phyloP scores from a whole-genome alignment of 92 coral and sea anemone genomes.

The Plumapathes pennacea region DNA sequence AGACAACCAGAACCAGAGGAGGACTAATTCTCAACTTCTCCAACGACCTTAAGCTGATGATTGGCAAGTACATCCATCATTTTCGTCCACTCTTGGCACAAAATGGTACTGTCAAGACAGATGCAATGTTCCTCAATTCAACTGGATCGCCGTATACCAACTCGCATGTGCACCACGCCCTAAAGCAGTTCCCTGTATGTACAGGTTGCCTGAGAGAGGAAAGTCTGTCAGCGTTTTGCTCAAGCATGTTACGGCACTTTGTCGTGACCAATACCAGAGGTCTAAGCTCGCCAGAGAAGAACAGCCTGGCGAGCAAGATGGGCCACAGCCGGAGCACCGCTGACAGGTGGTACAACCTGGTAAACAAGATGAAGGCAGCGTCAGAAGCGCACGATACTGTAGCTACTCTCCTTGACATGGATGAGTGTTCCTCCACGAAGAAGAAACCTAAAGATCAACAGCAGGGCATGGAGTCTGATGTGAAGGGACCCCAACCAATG shows the following conservation, averaged over 20 bases:
- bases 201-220: slow-evolving; percentile 13
- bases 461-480: not conserved
- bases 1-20: slow-evolving; percentile 13
- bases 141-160: slow-evolving; percentile 12
- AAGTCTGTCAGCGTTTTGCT: slow-evolving; percentile 14
- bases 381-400: slow-evolving; percentile 1
- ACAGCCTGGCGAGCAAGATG: slow-evolving; percentile 14
- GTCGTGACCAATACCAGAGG: slow-evolving; percentile 9
- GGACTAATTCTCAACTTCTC: slow-evolving; percentile 14
- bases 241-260: slow-evolving; percentile 9
- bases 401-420: slow-evolving; percentile 3
- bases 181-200: slow-evolving; percentile 11
- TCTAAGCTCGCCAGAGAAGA: slow-evolving; percentile 16
- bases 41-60: slow-evolving; percentile 9
- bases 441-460: not conserved
- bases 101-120: slow-evolving; percentile 10
- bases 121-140: slow-evolving; percentile 3
- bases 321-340: slow-evolving; percentile 9
- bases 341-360: not conserved
- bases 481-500: too few species aligned
- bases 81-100: slow-evolving; percentile 12
- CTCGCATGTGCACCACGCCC: slow-evolving; percentile 20
- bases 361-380: slow-evolving; percentile 5
- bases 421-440: too few species aligned
- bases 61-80: slow-evolving; percentile 6